Percentiles rank a stretch among this genome's conserved stretches.
These are phyloP conservation scores for Nudaria mundana DNA, from an alignment of 2,888 invertebrate species.

Conservation along the genomic window DNA sequence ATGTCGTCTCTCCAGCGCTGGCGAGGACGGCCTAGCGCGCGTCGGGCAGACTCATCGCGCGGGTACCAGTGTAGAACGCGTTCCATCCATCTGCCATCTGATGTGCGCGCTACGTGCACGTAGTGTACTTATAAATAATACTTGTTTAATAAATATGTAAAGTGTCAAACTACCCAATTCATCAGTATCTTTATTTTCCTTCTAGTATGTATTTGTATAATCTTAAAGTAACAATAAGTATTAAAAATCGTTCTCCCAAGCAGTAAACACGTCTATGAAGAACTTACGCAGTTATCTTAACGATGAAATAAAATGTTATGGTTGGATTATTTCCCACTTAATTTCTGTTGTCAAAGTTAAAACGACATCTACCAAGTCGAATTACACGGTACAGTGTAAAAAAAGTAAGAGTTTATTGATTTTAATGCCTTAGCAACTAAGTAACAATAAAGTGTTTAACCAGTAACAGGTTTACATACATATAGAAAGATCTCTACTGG, in stretches of 20 bases:
- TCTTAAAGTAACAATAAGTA: not conserved
- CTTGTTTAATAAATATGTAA: too few relatives aligned
- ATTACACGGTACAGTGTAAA: too few relatives aligned
- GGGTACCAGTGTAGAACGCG: too few relatives aligned
- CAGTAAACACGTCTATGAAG: not conserved
- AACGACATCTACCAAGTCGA: not conserved
- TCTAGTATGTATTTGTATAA: too few relatives aligned
- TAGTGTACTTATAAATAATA: too few relatives aligned
- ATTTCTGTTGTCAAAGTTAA: not conserved
- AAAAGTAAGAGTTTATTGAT: constrained; percentile 20
- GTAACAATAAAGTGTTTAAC: constrained; percentile 43
- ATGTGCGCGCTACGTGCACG: too few relatives aligned
- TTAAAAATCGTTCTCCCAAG: not conserved
- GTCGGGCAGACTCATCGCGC: too few relatives aligned
- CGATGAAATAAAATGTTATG: not conserved
- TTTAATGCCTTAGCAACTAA: constrained; percentile 35
- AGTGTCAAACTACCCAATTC: too few relatives aligned
- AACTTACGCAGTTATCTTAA: not conserved
- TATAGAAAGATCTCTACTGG: constrained; percentile 37
- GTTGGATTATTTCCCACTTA: not conserved
- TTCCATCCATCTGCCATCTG: too few relatives aligned
- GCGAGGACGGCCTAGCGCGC: too few relatives aligned
- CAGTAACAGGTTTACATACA: constrained; percentile 26
- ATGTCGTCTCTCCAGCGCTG: too few relatives aligned
- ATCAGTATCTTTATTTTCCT: too few relatives aligned